Conservation (phyloP, 2,888 invertebrate species). For the Liodrosophila aerea region DNA sequence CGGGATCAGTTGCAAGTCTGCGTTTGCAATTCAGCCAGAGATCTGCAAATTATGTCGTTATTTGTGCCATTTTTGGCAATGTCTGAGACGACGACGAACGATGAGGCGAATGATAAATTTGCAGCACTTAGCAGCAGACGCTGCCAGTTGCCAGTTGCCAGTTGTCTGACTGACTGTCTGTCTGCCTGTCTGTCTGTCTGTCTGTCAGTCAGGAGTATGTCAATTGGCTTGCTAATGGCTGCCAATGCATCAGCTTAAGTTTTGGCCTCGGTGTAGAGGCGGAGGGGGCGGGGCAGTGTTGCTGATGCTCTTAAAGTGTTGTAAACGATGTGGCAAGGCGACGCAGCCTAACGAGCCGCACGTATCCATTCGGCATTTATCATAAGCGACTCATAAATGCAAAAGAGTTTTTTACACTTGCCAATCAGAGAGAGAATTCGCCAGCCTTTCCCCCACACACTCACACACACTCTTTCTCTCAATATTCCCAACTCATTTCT, state of each 20-base stretch:
- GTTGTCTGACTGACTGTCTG: constrained; percentile 23
- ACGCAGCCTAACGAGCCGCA: constrained; percentile 61
- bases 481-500: not conserved
- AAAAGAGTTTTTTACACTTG: constrained; percentile 47
- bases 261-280: constrained; percentile 3
- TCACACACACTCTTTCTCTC: not conserved
- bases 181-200: constrained; percentile 24
- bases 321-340: constrained; percentile 65
- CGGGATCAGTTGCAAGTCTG: not conserved
- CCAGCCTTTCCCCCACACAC: not conserved
- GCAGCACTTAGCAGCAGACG: constrained; percentile 64
- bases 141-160: constrained; percentile 27
- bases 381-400: constrained; percentile 65
- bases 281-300: not conserved
- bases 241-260: constrained; percentile 61
- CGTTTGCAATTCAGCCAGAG: constrained; percentile 25
- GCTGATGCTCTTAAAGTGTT: constrained; percentile 63
- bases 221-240: constrained; percentile 76
- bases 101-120: constrained; percentile 66
- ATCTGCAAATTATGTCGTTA: constrained; percentile 80
- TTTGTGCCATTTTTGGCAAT: constrained; percentile 79
- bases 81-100: constrained; percentile 34
- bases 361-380: constrained; percentile 55
- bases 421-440: constrained; percentile 43
- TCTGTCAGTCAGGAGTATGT: constrained; percentile 68